A percentile compares a stretch with the other conserved stretches of the same genome.
These are phyloP conservation scores for Cybosia mesomella DNA, from an alignment of 2,888 invertebrate species.

Conservation along the genomic window DNA sequence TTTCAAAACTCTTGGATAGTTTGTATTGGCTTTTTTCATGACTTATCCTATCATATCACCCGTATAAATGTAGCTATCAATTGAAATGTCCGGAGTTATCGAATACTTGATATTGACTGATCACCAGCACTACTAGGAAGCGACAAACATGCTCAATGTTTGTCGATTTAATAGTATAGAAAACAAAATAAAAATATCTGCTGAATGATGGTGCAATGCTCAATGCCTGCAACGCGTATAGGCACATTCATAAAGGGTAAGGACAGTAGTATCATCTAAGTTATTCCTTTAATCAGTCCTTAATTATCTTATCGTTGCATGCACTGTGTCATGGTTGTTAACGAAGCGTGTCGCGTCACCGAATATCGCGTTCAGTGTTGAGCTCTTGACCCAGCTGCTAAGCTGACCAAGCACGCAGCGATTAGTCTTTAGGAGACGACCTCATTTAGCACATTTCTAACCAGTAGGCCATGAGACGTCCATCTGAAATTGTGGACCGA, in stretches of 20 bases:
- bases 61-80: too few relatives aligned
- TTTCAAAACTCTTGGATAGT: too few relatives aligned
- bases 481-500: too few relatives aligned
- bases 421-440: not conserved
- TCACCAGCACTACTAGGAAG: too few relatives aligned
- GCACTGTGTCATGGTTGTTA: conserved; percentile 6
- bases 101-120: too few relatives aligned
- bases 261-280: not conserved
- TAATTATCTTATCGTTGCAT: not conserved
- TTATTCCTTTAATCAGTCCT: not conserved
- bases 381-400: conserved; percentile 8
- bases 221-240: not conserved
- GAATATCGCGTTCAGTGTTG: not conserved
- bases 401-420: not conserved
- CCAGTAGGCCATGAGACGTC: not conserved
- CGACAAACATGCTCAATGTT: not conserved
- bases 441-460: not conserved
- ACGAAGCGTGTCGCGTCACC: not conserved
- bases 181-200: not conserved
- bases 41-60: too few relatives aligned
- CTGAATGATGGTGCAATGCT: not conserved
- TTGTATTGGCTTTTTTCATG: too few relatives aligned
- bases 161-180: not conserved
- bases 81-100: too few relatives aligned
- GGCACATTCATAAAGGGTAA: not conserved